Evolutionary conservation across 2,888 invertebrate species (phyloP).

Genomic region (Eristalis pertinax): DNA sequence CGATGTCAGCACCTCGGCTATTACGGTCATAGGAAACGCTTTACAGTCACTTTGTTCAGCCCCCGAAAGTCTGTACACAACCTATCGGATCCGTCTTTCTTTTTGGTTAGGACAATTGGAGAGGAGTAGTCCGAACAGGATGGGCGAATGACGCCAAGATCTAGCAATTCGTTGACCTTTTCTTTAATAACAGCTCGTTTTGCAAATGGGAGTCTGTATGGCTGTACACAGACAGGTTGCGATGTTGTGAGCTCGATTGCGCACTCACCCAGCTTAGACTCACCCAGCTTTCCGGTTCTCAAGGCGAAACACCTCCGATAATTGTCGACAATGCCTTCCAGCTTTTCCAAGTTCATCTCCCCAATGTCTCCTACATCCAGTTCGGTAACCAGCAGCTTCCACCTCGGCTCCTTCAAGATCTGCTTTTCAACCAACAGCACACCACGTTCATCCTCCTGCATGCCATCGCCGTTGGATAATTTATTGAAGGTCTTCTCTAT

Average conservation of each 20-base stretch:
- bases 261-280: background rate
- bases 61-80: slow-evolving; percentile 70
- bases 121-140: background rate
- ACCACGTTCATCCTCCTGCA: background rate
- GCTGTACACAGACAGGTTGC: background rate
- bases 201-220: too few relatives aligned
- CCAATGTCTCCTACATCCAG: too few relatives aligned
- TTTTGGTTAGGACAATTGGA: background rate
- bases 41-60: background rate
- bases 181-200: too few relatives aligned
- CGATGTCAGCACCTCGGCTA: background rate
- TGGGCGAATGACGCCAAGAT: background rate
- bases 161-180: background rate
- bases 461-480: background rate
- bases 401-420: background rate
- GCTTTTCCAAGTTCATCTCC: too few relatives aligned
- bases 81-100: slow-evolving; percentile 9
- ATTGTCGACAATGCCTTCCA: too few relatives aligned
- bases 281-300: background rate
- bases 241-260: background rate
- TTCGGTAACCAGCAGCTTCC: background rate
- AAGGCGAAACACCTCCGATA: background rate
- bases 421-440: background rate
- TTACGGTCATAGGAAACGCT: background rate
- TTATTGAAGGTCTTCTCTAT: background rate